These are phyloP conservation scores for Teleogryllus oceanicus DNA, from an alignment of 2,888 invertebrate genomes.

Conservation along the genomic window DNA sequence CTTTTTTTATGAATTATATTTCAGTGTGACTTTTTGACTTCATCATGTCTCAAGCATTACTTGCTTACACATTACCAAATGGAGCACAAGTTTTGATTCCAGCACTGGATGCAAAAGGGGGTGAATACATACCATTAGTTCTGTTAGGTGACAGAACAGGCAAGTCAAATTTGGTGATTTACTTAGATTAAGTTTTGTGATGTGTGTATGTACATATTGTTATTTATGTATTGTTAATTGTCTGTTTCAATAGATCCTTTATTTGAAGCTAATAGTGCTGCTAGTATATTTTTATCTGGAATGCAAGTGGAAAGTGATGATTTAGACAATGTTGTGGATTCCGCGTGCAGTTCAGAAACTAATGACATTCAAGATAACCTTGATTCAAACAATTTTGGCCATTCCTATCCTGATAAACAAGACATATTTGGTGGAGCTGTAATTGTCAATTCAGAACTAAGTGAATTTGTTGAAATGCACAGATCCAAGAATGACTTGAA, in stretches of 20 bases:
- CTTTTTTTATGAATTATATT: too few relatives aligned
- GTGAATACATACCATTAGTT: neutral
- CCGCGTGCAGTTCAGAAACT: neutral
- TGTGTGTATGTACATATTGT: too few relatives aligned
- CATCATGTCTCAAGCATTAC: conserved; percentile 4
- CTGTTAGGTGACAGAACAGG: neutral
- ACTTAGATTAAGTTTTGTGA: too few relatives aligned
- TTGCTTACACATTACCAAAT: conserved; percentile 19
- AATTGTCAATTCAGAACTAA: neutral
- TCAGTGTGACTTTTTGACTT: neutral
- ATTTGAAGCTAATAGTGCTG: neutral
- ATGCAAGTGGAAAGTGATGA: neutral
- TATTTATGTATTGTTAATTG: too few relatives aligned
- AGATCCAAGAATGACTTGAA: neutral
- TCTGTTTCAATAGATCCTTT: neutral
- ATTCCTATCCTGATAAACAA: neutral
- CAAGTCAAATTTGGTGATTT: too few relatives aligned
- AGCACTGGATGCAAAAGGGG: neutral
- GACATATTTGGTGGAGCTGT: neutral
- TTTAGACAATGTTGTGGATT: neutral
- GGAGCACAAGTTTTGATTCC: conserved; percentile 19
- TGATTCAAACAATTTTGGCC: neutral
- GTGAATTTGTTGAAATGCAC: neutral
- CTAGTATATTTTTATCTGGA: neutral
- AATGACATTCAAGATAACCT: neutral